Percentiles rank a stretch among this genome's conserved stretches.
Evolutionary conservation across 2,888 invertebrate species (phyloP).

Genomic region (Linyphia triangularis): DNA sequence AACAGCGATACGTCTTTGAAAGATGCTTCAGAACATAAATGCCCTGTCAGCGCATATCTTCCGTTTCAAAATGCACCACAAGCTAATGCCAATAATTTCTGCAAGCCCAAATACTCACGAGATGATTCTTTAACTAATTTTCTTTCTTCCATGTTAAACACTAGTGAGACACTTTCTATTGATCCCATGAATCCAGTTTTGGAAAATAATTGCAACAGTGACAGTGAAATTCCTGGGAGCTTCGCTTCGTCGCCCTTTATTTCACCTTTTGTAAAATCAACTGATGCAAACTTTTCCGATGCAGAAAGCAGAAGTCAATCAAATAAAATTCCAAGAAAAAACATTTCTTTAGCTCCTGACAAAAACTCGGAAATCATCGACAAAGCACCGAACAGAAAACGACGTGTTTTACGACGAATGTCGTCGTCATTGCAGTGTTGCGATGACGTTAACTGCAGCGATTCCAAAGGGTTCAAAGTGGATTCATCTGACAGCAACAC

Average conservation of each 20-base stretch:
- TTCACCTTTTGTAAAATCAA: too few relatives aligned
- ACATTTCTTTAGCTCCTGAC: background rate
- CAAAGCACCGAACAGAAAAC: slow-evolving; percentile 23
- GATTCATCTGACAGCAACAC: background rate
- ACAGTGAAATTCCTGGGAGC: slow-evolving; percentile 3
- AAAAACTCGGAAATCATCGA: background rate
- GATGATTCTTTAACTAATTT: slow-evolving; percentile 41
- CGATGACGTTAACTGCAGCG: slow-evolving; percentile 32
- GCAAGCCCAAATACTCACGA: slow-evolving; percentile 20
- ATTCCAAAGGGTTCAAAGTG: background rate
- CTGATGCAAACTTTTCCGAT: background rate
- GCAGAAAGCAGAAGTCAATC: background rate
- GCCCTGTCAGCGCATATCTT: background rate
- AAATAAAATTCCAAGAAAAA: background rate
- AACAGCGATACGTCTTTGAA: background rate
- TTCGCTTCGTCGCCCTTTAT: background rate
- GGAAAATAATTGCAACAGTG: slow-evolving; percentile 8
- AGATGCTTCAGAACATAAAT: background rate
- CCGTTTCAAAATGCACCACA: background rate
- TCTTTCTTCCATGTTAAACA: slow-evolving; percentile 48
- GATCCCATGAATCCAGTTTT: background rate
- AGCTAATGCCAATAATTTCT: background rate
- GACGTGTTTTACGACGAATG: slow-evolving; percentile 32
- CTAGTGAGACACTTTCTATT: background rate
- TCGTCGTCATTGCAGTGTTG: slow-evolving; percentile 35